Evolutionary conservation across 2,797 vertebrate genomes (phyloP).

Genomic region (Cygnus olor): DNA sequence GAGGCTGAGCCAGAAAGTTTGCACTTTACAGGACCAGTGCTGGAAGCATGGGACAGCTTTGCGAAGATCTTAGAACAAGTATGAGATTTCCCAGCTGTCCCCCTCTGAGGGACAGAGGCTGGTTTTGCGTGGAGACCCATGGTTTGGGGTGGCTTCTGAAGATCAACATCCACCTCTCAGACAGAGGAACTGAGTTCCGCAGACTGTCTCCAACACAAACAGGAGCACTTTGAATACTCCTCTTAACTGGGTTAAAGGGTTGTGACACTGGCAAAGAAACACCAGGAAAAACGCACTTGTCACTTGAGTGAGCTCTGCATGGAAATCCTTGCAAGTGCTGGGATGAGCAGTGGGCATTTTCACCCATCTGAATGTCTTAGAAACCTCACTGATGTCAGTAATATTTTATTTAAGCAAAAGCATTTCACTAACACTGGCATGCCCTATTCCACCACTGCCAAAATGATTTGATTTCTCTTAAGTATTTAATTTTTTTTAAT

Average conservation of each 20-base stretch:
- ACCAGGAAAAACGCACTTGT: not conserved
- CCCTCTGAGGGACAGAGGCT: too few species aligned
- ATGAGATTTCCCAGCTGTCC: not conserved
- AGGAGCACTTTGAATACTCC: not conserved
- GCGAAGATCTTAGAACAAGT: not conserved
- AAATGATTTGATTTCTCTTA: not conserved
- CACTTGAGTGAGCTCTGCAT: not conserved
- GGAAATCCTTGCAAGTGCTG: not conserved
- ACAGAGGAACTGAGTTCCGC: not conserved
- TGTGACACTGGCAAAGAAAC: not conserved
- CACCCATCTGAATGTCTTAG: not conserved
- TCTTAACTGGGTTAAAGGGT: not conserved
- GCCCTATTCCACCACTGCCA: not conserved
- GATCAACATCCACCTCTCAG: not conserved
- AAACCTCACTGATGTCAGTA: not conserved
- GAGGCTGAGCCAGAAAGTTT: not conserved
- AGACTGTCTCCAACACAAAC: not conserved
- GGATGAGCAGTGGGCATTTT: rapidly evolving
- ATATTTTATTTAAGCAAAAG: not conserved
- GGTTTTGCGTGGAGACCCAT: not conserved
- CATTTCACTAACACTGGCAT: not conserved
- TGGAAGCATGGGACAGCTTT: not conserved
- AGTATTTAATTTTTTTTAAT: not conserved
- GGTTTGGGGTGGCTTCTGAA: not conserved
- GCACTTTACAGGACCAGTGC: not conserved